A percentile compares a stretch with the other conserved stretches of the same genome.
phyloP scores from a whole-genome alignment of 2,888 invertebrate species.

The Brachyptera putata region DNA sequence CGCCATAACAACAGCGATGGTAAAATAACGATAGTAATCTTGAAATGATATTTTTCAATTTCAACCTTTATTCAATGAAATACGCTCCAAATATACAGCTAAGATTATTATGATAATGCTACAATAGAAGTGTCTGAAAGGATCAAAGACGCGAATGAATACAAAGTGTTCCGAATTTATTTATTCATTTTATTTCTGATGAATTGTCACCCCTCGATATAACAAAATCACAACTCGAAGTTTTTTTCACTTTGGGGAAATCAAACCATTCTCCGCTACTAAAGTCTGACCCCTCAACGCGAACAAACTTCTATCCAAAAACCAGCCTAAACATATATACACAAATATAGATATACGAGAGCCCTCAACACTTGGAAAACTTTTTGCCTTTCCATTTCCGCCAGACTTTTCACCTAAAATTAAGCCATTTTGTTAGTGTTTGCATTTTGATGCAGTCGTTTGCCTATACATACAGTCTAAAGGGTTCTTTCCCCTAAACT shows the following conservation, averaged over 20 bases:
- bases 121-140: too few relatives aligned
- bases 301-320: background rate
- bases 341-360: background rate
- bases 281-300: background rate
- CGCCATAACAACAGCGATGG: too few relatives aligned
- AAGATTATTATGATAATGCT: too few relatives aligned
- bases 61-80: too few relatives aligned
- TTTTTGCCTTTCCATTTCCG: slow-evolving; percentile 1
- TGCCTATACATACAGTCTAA: slow-evolving; percentile 16
- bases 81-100: too few relatives aligned
- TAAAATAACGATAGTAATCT: too few relatives aligned
- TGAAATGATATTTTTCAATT: too few relatives aligned
- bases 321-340: background rate
- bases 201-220: too few relatives aligned
- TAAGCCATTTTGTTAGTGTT: slow-evolving; percentile 21
- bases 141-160: too few relatives aligned
- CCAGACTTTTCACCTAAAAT: slow-evolving; percentile 3
- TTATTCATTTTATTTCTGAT: too few relatives aligned
- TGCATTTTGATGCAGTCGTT: slow-evolving; percentile 23
- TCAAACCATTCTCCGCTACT: background rate
- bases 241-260: slow-evolving; percentile 10
- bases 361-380: slow-evolving; percentile 10
- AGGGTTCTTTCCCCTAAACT: slow-evolving; percentile 6
- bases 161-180: too few relatives aligned
- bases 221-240: too few relatives aligned